phyloP scores from a whole-genome alignment of 64 coral and sea anemone species.

The Porites australiensis region DNA sequence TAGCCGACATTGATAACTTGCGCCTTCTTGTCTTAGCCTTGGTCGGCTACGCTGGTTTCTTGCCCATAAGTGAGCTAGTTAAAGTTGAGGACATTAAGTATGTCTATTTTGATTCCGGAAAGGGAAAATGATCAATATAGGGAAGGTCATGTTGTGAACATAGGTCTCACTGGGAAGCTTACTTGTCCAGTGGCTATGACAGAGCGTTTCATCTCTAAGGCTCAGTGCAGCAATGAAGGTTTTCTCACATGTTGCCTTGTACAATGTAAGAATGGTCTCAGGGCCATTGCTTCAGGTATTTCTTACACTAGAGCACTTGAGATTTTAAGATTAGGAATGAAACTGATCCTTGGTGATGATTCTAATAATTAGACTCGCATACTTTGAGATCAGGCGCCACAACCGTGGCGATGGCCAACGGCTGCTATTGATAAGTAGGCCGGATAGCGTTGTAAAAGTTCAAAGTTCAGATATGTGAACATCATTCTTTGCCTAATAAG shows the following conservation, averaged over 20 bases:
- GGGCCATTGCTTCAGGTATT: background rate
- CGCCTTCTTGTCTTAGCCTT: too few relatives aligned
- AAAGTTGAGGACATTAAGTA: too few relatives aligned
- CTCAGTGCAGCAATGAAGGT: background rate
- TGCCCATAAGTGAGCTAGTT: too few relatives aligned
- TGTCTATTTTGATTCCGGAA: too few relatives aligned
- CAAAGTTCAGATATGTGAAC: slow-evolving; percentile 11
- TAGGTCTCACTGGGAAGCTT: too few relatives aligned
- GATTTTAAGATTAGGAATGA: slow-evolving; percentile 28
- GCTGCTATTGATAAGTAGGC: slow-evolving; percentile 13
- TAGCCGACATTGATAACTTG: too few relatives aligned
- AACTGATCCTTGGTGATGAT: background rate
- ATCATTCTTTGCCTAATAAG: background rate
- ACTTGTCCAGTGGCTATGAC: too few relatives aligned
- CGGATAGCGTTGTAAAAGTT: slow-evolving; percentile 26
- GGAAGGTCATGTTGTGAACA: too few relatives aligned
- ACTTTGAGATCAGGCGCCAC: slow-evolving; percentile 37
- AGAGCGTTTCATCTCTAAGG: too few relatives aligned
- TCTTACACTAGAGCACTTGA: slow-evolving; percentile 33
- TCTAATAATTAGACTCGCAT: slow-evolving; percentile 43
- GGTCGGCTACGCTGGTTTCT: too few relatives aligned
- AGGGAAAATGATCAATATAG: too few relatives aligned
- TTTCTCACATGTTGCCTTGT: slow-evolving; percentile 26
- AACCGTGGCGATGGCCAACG: background rate
- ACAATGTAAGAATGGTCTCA: background rate